phyloP scores from a whole-genome alignment of 2,113 vertebrate genomes.

The Tylochromis polylepis region DNA sequence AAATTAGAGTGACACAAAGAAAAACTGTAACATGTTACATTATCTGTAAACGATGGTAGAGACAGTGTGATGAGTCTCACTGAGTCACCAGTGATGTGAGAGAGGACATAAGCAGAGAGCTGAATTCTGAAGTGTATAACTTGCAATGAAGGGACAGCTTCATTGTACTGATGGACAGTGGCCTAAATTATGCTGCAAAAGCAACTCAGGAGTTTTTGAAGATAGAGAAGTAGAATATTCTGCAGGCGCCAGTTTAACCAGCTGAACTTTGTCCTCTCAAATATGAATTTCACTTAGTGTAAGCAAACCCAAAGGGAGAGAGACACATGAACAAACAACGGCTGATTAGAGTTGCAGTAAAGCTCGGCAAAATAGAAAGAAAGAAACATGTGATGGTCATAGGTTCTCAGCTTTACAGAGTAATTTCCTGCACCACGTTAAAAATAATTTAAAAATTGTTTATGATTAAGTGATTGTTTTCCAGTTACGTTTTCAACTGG shows the following conservation, averaged over 20 bases:
- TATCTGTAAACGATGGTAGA: background rate
- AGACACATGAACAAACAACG: background rate
- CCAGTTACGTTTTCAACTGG: background rate
- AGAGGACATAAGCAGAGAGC: background rate
- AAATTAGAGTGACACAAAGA: background rate
- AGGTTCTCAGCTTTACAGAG: no score
- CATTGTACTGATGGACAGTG: background rate
- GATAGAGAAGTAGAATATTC: background rate
- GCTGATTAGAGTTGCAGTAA: background rate
- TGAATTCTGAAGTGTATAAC: background rate
- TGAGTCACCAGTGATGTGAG: background rate
- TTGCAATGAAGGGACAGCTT: background rate
- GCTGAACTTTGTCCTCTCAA: background rate
- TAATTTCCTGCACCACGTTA: no score
- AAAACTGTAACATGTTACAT: background rate
- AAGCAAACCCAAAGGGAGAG: background rate
- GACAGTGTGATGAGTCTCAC: background rate
- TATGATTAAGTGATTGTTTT: background rate
- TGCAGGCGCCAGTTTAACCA: background rate
- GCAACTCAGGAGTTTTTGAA: accelerated
- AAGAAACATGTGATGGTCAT: no score
- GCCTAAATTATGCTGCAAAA: background rate
- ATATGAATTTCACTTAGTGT: background rate
- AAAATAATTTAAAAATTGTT: background rate
- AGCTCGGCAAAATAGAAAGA: background rate